Base-by-base conservation (phyloP, 2,888 invertebrate genomes). In the Nemotelus pantherinus region DNA sequence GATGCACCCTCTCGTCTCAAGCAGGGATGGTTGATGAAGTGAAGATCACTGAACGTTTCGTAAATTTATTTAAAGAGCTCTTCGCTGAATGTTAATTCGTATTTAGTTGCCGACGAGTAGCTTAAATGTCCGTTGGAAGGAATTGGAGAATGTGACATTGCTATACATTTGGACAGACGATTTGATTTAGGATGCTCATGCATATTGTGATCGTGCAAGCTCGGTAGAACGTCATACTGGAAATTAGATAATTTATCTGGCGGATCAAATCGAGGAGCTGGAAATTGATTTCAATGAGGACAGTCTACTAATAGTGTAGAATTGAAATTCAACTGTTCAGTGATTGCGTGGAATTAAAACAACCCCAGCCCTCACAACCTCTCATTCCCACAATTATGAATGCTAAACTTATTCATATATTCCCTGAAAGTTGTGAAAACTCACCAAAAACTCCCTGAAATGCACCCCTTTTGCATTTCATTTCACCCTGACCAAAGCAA, bases 341-440 rank as follows among this genome's bases (percentile, higher is more conserved):
- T 25, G 25, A 25, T 25, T 1, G 25, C 25, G 25, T 25, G 25
- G 25, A 25, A 25, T 25, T 25, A 25, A 25, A 25, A 25, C 25
- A 25, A 25, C 25, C 25, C 25, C 25, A 25, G 25, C 25, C 25
- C 25, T 25, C 25, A 25, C 25, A 25, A 25, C 25, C 25, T 25
- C 25, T 25, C 50, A 25, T 74, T 74, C 74, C 50, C 74, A 74
- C 48, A 50, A 74, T 74, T 74, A 44, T 25, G 5, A 6, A 74
- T 74, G 74, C 10, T 48, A 60, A 74, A 57, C 41, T 47, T 74
- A 74, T 74, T 74, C 74, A 74, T 74, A 55, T 10, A 60, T 48
- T 47, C 60, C 48, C 7, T 25, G 9, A 41, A 60, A 60, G 48
- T 47, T 5, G 39, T 44, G n/a, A 60, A 57, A 60, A 47, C 47